These are phyloP conservation scores for Pasiphila rectangulata DNA, from an alignment of 2,888 invertebrate species.

Conservation along the genomic window DNA sequence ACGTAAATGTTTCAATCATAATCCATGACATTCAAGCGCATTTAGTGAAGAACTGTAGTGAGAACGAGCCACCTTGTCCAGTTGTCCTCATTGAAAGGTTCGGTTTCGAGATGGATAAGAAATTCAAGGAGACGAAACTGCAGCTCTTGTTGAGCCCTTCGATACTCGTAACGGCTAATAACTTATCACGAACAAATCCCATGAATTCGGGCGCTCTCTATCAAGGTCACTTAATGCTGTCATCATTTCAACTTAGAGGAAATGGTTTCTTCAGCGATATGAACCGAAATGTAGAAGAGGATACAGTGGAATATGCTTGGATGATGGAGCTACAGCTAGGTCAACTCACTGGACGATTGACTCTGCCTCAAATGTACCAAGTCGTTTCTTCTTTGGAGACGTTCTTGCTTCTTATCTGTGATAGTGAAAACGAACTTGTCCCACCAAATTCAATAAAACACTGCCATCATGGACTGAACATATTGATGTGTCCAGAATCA, in stretches of 20 bases:
- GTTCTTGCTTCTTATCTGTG: conserved; percentile 90
- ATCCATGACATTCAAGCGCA: conserved; percentile 98
- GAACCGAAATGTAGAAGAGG: conserved; percentile 93
- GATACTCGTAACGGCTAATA: conserved; percentile 89
- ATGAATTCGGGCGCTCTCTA: conserved; percentile 78
- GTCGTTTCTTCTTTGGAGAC: conserved; percentile 94
- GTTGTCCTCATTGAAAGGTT: conserved; percentile 93
- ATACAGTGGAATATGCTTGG: conserved; percentile 99
- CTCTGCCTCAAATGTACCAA: conserved; percentile 93
- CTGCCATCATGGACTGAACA: conserved; percentile 90
- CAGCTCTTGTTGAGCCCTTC: conserved; percentile 95
- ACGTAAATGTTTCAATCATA: conserved; percentile 95
- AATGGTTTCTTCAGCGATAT: conserved; percentile 98
- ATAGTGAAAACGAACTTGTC: conserved; percentile 93
- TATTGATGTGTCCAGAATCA: conserved; percentile 85
- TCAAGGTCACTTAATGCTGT: conserved; percentile 92
- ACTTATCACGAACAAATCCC: conserved; percentile 83
- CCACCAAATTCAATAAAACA: conserved; percentile 89
- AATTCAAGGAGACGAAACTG: conserved; percentile 93
- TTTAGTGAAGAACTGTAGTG: conserved; percentile 94
- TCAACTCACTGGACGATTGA: conserved; percentile 94
- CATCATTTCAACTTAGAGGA: conserved; percentile 93
- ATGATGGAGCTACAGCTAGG: conserved; percentile 96
- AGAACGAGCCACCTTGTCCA: conserved; percentile 95
- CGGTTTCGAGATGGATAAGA: conserved; percentile 98